Percentiles rank a stretch among this genome's conserved stretches.
These are phyloP conservation scores for Hypselothyrea guttata DNA, from an alignment of 2,888 invertebrate species.

Conservation along the genomic window DNA sequence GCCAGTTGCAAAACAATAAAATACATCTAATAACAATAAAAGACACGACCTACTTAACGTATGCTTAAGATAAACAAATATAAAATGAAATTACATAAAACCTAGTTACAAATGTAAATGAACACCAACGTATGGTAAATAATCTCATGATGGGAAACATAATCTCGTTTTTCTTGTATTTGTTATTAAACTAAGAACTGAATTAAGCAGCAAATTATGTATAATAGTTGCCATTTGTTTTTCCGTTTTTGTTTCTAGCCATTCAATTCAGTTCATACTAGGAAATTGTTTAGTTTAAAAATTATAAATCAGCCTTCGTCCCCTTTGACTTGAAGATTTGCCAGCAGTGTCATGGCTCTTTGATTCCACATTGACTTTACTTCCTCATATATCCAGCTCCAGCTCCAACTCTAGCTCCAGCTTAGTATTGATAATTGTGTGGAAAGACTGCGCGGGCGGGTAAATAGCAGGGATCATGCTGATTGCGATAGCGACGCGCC, in stretches of 20 bases:
- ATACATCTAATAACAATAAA: neutral
- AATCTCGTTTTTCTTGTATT: too few species aligned
- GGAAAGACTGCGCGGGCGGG: conserved; percentile 89
- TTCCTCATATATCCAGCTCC: neutral
- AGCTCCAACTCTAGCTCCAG: neutral
- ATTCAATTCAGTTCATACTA: conserved; percentile 50
- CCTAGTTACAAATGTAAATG: conserved; percentile 2
- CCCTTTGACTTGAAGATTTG: conserved; percentile 61
- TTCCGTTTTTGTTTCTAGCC: conserved; percentile 13
- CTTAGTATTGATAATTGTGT: conserved; percentile 80
- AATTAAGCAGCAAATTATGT: conserved; percentile 13
- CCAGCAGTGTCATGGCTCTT: conserved; percentile 44
- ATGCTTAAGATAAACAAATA: conserved; percentile 23
- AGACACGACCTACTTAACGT: conserved; percentile 32
- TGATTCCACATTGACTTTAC: conserved; percentile 15
- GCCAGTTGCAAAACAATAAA: conserved; percentile 62
- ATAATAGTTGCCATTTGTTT: neutral
- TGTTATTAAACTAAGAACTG: conserved; percentile 42
- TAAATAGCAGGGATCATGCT: conserved; percentile 89
- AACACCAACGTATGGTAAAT: conserved; percentile 31
- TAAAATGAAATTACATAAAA: conserved; percentile 28
- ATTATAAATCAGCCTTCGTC: conserved; percentile 77
- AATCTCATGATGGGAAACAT: conserved; percentile 55
- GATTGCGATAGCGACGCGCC: conserved; percentile 91
- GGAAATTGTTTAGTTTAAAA: conserved; percentile 50